Evolutionary conservation across 2,797 vertebrate species (phyloP).

Genomic region (Rachycentron canadum): DNA sequence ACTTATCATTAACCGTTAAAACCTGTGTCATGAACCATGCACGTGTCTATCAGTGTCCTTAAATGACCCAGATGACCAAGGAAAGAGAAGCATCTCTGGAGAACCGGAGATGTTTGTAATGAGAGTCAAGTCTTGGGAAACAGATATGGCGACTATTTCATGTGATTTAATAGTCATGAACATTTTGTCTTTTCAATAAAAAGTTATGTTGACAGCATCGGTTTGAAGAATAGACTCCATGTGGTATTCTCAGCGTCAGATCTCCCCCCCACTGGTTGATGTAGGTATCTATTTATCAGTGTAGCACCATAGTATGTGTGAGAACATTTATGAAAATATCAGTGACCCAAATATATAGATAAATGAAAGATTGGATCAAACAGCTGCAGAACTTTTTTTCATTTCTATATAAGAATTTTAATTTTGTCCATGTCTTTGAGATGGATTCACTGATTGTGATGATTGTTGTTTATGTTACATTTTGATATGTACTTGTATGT

Average conservation of each 20-base stretch:
- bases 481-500: not conserved
- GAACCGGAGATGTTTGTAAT: not conserved
- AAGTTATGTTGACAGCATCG: not conserved
- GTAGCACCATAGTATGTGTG: not conserved
- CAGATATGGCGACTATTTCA: not conserved
- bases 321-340: not conserved
- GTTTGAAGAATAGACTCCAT: slow-evolving; percentile 13
- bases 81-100: not conserved
- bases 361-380: not conserved
- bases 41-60: not conserved
- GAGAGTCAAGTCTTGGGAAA: not conserved
- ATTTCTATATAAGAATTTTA: not conserved
- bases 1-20: not conserved
- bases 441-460: too few species aligned
- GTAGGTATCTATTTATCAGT: not conserved
- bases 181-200: not conserved
- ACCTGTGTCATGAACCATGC: not conserved
- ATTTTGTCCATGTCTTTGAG: not conserved
- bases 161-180: not conserved
- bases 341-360: not conserved
- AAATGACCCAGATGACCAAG: not conserved
- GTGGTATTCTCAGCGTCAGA: not conserved
- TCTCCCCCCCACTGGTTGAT: not conserved
- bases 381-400: not conserved
- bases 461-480: not conserved